phyloP scores from a whole-genome alignment of 2,113 vertebrate species.

The Mirounga angustirostris region DNA sequence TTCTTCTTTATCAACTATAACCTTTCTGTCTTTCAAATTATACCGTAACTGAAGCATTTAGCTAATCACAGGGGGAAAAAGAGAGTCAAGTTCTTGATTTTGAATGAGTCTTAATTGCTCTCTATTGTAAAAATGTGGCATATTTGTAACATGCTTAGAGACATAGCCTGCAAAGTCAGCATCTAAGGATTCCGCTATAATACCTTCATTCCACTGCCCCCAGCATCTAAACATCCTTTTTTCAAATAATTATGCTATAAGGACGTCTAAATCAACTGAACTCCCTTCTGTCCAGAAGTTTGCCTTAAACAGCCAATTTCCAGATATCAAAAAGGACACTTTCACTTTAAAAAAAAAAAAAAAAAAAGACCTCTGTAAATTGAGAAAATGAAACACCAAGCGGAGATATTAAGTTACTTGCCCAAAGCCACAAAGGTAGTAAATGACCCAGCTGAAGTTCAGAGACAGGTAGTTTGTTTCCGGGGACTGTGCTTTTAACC shows the following conservation, averaged over 20 bases:
- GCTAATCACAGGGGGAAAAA: not conserved
- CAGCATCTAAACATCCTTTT: not conserved
- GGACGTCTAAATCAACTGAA: not conserved
- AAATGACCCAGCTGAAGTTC: not conserved
- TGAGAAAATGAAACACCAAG: not conserved
- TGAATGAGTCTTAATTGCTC: not conserved
- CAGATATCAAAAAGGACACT: not conserved
- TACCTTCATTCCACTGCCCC: not conserved
- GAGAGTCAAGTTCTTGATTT: not conserved
- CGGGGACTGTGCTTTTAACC: not conserved
- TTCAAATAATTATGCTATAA: not conserved
- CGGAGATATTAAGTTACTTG: not conserved
- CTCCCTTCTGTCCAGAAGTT: not conserved
- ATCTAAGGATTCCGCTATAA: not conserved
- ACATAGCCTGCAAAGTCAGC: not conserved
- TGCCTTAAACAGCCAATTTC: not conserved
- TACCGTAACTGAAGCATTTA: not conserved
- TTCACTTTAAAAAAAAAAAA: not conserved
- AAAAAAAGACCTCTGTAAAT: not conserved
- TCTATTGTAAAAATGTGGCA: not conserved
- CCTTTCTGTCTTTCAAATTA: not conserved
- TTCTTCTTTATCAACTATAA: not conserved
- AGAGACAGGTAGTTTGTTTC: not conserved
- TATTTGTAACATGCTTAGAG: not conserved
- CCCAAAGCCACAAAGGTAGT: not conserved